Base-by-base conservation (phyloP, 1,140 invertebrate genomes). In the Aphidius ervi region DNA sequence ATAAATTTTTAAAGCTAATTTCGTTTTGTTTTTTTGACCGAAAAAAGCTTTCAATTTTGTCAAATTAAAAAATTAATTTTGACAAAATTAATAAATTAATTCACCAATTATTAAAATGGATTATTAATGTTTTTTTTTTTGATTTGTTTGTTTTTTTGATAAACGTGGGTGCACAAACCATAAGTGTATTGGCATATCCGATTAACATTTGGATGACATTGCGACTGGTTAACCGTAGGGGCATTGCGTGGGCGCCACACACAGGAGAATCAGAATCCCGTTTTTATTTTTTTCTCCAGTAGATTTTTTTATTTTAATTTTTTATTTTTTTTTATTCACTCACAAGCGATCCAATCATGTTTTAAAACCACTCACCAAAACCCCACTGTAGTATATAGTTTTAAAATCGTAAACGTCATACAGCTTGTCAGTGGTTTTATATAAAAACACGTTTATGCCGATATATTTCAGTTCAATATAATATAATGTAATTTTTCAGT, bases 201-300 rank as follows among this genome's bases (percentile, higher is more conserved):
- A 54, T 54, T 54, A 54, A 42, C 52, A 54, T 54, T 54, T 41
- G 52, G 52, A 54, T 54, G 52, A 54, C 52, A 54, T 54, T 54
- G 40, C 39, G 39, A 10, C 37, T 31, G 37, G 39, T 37, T 16
- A 54, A 54, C 39, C 49, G 23, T 52, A 52, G 49, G 31, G 49
- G 49, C 31, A 52, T 23, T 23, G 49, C 52, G 52, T 54, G 52
- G 52, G 52, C 39, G 52, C 40, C 52, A 54, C 52, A 52, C 31
- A 54, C 40, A 54, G 20, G 9, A 54, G n/a, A 37, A 43, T n/a
- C 39, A 10, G 16, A 16, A 54, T 54, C 52, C 52, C 52, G 52
- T 54, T 54, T 40, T 41, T 10, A 37, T 54, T 54, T 54, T 42
- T 43, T 43, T 43, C 42, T 16, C 16, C 16, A 16, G 16, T 16